Conservation (phyloP, 2,888 invertebrate species). For the Pseudanteris insignis region DNA sequence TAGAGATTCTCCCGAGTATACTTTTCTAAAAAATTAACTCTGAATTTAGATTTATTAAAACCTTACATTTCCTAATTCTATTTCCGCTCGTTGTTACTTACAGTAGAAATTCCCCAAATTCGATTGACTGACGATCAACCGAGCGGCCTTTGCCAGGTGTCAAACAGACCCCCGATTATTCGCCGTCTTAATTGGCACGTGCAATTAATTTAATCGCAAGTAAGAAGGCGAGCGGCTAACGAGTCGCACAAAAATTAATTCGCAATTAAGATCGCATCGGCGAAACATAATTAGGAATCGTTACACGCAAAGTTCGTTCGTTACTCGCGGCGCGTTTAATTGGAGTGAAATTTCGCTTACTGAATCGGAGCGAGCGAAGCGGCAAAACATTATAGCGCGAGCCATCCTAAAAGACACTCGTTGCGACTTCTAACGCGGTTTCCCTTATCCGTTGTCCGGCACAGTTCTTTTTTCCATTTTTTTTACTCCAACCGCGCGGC, state of each 20-base stretch:
- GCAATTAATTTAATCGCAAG: conserved; percentile 32
- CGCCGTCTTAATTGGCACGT: conserved; percentile 28
- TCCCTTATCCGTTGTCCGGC: no score
- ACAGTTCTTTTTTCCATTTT: no score
- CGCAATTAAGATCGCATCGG: conserved; percentile 33
- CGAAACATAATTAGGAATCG: conserved; percentile 34
- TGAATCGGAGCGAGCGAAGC: conserved; percentile 12
- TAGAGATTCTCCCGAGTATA: no score
- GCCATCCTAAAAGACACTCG: neutral
- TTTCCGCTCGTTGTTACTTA: no score
- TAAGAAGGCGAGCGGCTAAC: conserved; percentile 25
- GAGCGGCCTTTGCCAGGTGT: no score
- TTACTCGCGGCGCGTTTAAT: conserved; percentile 25
- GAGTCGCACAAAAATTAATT: conserved; percentile 30
- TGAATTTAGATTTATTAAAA: no score
- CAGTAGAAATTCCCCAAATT: no score
- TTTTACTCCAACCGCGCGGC: no score
- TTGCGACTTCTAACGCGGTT: no score
- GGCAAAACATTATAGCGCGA: neutral
- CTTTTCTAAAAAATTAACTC: no score
- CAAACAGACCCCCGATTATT: conserved; percentile 17
- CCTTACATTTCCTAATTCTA: no score
- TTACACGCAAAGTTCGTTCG: conserved; percentile 28
- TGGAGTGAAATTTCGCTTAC: conserved; percentile 18
- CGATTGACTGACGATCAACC: no score